Evolutionary conservation across 2,888 invertebrate species (phyloP), one percentile per base, ranked within the genome.

Genomic region (Rhingia campestris): DNA sequence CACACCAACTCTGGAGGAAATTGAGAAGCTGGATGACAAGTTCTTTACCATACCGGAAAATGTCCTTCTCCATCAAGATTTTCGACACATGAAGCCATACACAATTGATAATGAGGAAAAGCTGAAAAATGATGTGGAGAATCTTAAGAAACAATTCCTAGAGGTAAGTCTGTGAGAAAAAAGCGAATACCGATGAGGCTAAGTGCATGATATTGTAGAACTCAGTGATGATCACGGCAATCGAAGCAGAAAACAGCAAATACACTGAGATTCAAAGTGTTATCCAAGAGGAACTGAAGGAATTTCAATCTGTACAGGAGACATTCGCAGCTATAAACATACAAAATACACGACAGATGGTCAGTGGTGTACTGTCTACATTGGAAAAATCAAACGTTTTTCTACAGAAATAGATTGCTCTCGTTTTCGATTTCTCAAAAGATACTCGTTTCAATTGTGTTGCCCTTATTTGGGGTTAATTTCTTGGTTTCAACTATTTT

Each of bases 21-120:
- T 90, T 1, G 81, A 87, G 3, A 67, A 87, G 4, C 53, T 90
- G 33, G 89, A 90, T 73, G 86, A 85, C 14, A 86, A 87, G 10
- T 82, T 88, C 64, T 90, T 91, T 64, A 81, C 86, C 0, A 87
- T 91, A 35, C 91, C 91, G 0, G 82, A 88, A 3, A 87, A 91
- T 87, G 88, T 91, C 4, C 70, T 91, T 4, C 85, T 89, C 5
- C 86, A 87, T 0, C 87, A 88, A 4, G 89, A 90, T 54, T 86
- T 88, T 14, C 87, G 87, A 6, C 86, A 89, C 39, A 86, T 87
- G n/a, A 88, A 88, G 30, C 73, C 86, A 3, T 87, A 86, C 10
- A 82, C 87, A 4, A 70, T 81, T 4, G 64, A 74, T 1, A 88
- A 90, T 6, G 90, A 90, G 73, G 64, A 85, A 10, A 73, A 79